Evolutionary conservation across 2,797 vertebrate species (phyloP), one percentile per base, ranked within the genome.

Genomic region (Selene dorsalis): DNA sequence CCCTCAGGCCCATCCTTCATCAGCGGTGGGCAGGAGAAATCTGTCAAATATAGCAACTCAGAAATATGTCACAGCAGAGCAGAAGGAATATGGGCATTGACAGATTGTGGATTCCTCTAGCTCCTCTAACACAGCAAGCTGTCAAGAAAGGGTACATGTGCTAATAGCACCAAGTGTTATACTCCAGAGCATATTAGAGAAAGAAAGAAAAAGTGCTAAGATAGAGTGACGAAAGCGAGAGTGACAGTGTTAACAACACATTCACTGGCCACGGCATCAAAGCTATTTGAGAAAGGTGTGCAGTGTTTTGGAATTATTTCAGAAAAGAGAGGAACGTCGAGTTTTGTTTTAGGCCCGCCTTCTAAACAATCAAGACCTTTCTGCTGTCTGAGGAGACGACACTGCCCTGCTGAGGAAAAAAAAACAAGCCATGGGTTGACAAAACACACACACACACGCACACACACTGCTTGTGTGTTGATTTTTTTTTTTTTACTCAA

Each of bases 1-100:
- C 87, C 82, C 74, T 65, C 62, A 75, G 85, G 80, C 79, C 75
- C 82, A 85, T 94, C 78, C 68, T 85, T 94, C 91, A 91, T 88
- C 86, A 84, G 91, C 83, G 76, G 82, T 81, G 89, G 84, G 89
- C 83, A 78, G 77, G 80, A 89, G 84, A 73, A 83, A 91, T 90
- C 84, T 88, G 89, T 93, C 91, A 92, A 90, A 91, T 67, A 73
- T 50, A 69, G 63, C 81, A 70, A 73, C 75, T 74, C 52, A 68
- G 69, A 89, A 84, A 80, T 87, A 90, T 87, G 86, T 84, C 84
- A 79, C 39, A 58, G 76, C 39, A 74, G 77, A 82, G 59, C 70
- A 71, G 74, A 45, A 58, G 58, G 86, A 83, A 65, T 78, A 76
- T 75, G 24, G 65, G 52, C 71, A 69, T n/a, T 39, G 70, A 77